Evolutionary conservation across 2,797 vertebrate species (phyloP).

Genomic region (Gymnopithys bicolor): DNA sequence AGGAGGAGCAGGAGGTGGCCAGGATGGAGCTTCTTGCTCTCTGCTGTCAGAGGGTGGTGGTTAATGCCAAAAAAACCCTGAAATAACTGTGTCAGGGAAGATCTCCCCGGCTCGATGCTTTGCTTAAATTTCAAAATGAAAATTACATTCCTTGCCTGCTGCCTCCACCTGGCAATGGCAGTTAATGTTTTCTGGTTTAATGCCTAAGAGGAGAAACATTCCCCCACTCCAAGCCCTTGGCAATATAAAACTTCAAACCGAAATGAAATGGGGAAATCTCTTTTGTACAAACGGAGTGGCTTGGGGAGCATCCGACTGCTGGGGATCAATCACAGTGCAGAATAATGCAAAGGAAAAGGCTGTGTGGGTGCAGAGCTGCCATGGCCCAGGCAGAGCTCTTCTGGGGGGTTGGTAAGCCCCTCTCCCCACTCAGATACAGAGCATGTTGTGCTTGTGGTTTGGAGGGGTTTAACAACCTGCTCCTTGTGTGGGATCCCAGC

Average conservation of each 20-base stretch:
- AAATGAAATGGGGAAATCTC: accelerated
- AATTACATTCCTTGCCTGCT: not conserved
- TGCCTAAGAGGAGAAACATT: not conserved
- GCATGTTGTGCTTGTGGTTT: accelerated
- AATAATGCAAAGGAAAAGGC: not conserved
- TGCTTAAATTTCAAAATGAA: not conserved
- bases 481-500: accelerated
- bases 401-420: not conserved
- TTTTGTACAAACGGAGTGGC: accelerated
- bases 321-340: not conserved
- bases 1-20: constrained; percentile 46
- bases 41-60: not conserved
- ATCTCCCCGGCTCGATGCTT: not conserved
- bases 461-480: not conserved
- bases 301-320: not conserved
- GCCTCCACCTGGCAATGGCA: not conserved
- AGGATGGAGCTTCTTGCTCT: not conserved
- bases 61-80: not conserved
- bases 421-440: accelerated
- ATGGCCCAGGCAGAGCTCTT: accelerated
- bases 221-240: not conserved
- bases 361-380: not conserved
- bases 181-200: not conserved
- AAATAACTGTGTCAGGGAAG: not conserved
- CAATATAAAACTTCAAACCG: not conserved